phyloP scores from a whole-genome alignment of 1,140 invertebrate species.

The Eufriesea mexicana region DNA sequence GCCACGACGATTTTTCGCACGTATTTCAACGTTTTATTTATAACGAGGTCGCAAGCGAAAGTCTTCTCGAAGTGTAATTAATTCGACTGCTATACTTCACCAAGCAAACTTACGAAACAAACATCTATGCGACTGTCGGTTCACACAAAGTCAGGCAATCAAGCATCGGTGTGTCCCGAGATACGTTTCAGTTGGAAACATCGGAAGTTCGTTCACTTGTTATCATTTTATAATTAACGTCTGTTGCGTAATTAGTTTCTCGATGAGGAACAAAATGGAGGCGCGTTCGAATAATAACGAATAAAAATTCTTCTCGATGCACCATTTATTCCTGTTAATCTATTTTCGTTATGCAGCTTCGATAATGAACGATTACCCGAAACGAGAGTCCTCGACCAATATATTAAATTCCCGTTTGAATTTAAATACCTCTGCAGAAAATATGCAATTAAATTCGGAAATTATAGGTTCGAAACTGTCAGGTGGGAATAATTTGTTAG shows the following conservation, averaged over 20 bases:
- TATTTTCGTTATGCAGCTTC: not conserved
- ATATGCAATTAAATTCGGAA: not conserved
- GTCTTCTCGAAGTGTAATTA: not conserved
- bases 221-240: conserved; percentile 1
- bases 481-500: not conserved
- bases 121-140: no score
- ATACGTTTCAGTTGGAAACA: not conserved
- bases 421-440: not conserved
- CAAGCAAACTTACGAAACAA: not conserved
- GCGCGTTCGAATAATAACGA: not conserved
- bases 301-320: not conserved
- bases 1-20: not conserved
- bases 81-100: not conserved
- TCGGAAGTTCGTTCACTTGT: not conserved
- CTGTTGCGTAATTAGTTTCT: not conserved
- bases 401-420: not conserved
- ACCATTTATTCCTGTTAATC: not conserved
- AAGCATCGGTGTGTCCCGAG: not conserved
- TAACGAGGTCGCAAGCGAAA: no score
- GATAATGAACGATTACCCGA: not conserved
- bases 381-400: no score
- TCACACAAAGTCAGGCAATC: not conserved
- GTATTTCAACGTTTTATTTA: not conserved
- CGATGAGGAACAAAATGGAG: not conserved
- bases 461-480: not conserved